These are phyloP conservation scores for Invenusta paracnida DNA, from an alignment of 2,888 invertebrate species.

Conservation along the genomic window DNA sequence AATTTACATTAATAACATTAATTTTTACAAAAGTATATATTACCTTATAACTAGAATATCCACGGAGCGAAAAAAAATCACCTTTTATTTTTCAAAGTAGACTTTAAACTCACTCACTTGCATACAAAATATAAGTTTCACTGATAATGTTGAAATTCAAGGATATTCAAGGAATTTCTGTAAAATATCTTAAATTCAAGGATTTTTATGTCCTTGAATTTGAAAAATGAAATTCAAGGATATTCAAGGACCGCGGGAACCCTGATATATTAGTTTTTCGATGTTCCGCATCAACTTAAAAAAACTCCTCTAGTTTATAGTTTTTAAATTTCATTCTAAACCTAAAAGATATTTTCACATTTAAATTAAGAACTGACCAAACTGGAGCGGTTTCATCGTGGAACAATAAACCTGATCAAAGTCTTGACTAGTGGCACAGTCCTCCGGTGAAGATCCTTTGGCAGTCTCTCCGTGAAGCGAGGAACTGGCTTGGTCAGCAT, in stretches of 20 bases:
- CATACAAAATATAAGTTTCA: constrained; percentile 27
- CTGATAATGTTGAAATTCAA: neutral
- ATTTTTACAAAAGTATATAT: neutral
- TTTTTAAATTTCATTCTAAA: neutral
- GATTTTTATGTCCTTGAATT: neutral
- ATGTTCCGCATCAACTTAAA: too few species aligned
- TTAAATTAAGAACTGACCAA: constrained; percentile 10
- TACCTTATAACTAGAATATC: neutral
- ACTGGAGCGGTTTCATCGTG: constrained; percentile 43
- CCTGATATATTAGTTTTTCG: neutral
- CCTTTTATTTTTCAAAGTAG: neutral
- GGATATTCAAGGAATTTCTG: neutral
- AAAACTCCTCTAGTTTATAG: neutral
- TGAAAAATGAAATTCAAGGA: neutral
- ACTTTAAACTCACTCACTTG: neutral
- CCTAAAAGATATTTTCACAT: too few species aligned
- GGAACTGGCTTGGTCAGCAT: constrained; percentile 44
- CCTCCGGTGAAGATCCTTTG: constrained; percentile 37
- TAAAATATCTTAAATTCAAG: neutral
- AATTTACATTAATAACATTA: constrained; percentile 55
- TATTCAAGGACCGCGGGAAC: neutral
- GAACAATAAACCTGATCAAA: constrained; percentile 29
- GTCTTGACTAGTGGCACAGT: constrained; percentile 52
- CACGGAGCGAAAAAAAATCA: constrained; percentile 61
- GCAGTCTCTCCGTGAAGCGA: constrained; percentile 35